Percentiles rank a stretch among this genome's conserved stretches.
phyloP scores from a whole-genome alignment of 2,113 vertebrate species.

The Strix aluco region DNA sequence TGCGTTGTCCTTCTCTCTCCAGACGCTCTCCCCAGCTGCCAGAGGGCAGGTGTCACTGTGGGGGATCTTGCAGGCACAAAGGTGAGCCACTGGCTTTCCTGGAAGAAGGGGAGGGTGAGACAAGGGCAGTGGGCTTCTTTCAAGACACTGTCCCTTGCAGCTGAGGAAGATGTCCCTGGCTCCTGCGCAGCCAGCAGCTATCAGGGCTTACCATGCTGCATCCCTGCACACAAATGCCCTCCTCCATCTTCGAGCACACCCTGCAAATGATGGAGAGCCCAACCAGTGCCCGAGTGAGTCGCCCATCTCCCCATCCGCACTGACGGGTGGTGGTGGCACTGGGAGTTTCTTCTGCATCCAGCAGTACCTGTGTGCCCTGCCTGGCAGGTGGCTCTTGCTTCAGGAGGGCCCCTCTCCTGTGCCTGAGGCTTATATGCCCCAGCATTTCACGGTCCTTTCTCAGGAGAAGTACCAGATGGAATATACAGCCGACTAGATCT shows the following conservation, averaged over 20 bases:
- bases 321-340: too few relatives aligned
- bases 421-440: too few relatives aligned
- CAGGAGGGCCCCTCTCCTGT: too few relatives aligned
- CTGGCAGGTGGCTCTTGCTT: background rate
- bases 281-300: background rate
- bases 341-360: background rate
- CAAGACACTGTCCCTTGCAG: background rate
- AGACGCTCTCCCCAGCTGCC: rapidly evolving
- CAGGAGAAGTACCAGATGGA: too few relatives aligned
- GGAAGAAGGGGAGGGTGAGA: rapidly evolving
- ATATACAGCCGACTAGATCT: too few relatives aligned
- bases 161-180: background rate
- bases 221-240: background rate
- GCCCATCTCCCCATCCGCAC: too few relatives aligned
- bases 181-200: background rate
- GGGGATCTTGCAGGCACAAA: too few relatives aligned
- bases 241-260: background rate
- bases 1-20: background rate
- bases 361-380: background rate
- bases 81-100: background rate
- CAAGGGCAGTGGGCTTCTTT: background rate
- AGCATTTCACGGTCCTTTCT: background rate
- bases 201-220: background rate
- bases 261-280: background rate
- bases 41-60: background rate